Percentiles rank a stretch among this genome's conserved stretches.
Conservation (phyloP, 1,140 invertebrate species). For the Triops cancriformis region DNA sequence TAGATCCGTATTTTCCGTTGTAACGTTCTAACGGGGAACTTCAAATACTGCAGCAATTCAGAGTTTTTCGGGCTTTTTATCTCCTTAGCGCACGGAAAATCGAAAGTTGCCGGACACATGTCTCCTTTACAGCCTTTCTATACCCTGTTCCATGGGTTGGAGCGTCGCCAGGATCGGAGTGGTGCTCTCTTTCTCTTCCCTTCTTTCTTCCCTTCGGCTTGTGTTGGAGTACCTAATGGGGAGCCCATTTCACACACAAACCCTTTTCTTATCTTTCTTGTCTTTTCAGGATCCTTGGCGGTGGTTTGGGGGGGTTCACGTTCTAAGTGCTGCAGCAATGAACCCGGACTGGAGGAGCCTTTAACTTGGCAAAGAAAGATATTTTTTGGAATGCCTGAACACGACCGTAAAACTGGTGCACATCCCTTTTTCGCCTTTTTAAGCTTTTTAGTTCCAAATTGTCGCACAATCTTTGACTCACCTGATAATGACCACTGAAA, state of each 20-base stretch:
- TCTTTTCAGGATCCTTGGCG: not conserved
- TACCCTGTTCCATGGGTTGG: not conserved
- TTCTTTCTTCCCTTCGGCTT: not conserved
- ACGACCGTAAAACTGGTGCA: not conserved
- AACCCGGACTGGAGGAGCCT: not conserved
- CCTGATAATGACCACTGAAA: not conserved
- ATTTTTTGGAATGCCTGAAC: not conserved
- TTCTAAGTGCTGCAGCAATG: conserved; percentile 8
- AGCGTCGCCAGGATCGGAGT: not conserved
- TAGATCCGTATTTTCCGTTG: no score
- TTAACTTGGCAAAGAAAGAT: not conserved
- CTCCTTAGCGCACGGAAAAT: not conserved
- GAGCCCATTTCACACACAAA: conserved; percentile 4
- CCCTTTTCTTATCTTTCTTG: not conserved
- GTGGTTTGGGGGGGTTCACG: not conserved
- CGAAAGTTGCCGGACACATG: not conserved
- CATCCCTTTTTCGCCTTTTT: not conserved
- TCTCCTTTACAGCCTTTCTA: conserved; percentile 13
- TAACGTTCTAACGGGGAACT: not conserved
- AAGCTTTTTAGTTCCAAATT: not conserved
- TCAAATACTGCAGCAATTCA: not conserved
- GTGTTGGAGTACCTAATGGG: conserved; percentile 8
- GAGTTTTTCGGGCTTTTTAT: not conserved
- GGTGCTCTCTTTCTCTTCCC: not conserved
- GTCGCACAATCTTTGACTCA: not conserved